Evolutionary conservation across 1,140 invertebrate species (phyloP).

Genomic region (Dinothrombium tinctorium): DNA sequence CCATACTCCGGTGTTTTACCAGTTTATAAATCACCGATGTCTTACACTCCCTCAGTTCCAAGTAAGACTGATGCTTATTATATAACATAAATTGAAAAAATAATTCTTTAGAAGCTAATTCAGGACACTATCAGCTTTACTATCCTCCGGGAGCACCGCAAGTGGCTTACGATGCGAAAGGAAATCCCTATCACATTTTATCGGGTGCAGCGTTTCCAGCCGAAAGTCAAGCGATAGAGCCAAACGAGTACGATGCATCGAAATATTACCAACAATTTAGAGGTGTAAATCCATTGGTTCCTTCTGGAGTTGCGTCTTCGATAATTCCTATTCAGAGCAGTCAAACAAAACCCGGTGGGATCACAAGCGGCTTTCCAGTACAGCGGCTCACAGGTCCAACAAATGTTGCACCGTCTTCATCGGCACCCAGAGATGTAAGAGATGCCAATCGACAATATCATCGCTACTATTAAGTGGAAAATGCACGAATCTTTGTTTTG

Average conservation of each 20-base stretch:
- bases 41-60: constrained; percentile 3
- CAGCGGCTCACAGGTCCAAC: not conserved
- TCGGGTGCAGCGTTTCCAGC: constrained; percentile 1
- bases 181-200: constrained; percentile 4
- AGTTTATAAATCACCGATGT: not conserved
- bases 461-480: too few relatives aligned
- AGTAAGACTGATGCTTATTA: not conserved
- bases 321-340: constrained; percentile 1
- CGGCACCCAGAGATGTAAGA: not conserved
- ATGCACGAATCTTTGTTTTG: too few relatives aligned
- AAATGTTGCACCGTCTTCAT: not conserved
- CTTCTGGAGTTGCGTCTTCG: not conserved
- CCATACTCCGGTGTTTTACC: constrained; percentile 1
- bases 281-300: not conserved
- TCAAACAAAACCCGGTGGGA: constrained; percentile 4
- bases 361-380: constrained; percentile 2
- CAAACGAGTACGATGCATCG: not conserved
- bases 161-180: not conserved
- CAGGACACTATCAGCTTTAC: not conserved
- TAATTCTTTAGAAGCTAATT: not conserved
- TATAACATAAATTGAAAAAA: not conserved
- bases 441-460: too few relatives aligned
- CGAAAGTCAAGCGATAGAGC: not conserved
- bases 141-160: not conserved
- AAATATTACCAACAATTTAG: not conserved